Base-by-base conservation (phyloP, 2,888 invertebrate genomes). In the Pyrrhia umbra region DNA sequence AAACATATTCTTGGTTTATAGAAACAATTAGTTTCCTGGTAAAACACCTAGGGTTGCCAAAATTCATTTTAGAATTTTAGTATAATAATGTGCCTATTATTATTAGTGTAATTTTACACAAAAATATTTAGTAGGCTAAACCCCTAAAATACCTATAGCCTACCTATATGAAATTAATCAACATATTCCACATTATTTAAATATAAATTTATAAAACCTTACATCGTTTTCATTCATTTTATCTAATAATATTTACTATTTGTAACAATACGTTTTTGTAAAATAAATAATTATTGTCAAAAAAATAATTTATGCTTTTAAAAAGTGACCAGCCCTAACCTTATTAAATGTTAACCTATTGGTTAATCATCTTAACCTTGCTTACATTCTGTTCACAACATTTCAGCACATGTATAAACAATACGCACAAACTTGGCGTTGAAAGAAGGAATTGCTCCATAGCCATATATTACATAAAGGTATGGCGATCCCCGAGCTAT, bases 1-100 rank as follows among this genome's bases (percentile, higher is more conserved):
- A 86, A 87, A 87, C 84, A 82, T 67, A 52, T 47, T 65, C 45
- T 27, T 68, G 71, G 81, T 74, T 82, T 82, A 76, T 79, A 81
- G 64, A 79, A 82, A 79, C 79, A 76, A 70, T 58, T 49, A 47
- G 54, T 51, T 78, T 78, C 74, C 52, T 39, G 62, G 76, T 70
- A 75, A 42, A 23, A 18, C 25, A 46, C 50, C n/a, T n/a, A 34
- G 34, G 34, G 34, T 9, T 34, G 34, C 34, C 30, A n/a, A 34
- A 34, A n/a, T n/a, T 4, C 1, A n/a, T 1, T 1, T 34, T 34
- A 30, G 10, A 2, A 30, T n/a, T n/a, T n/a, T n/a, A n/a, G n/a
- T n/a, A n/a, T n/a, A n/a, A n/a, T n/a, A n/a, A n/a, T n/a, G n/a
- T n/a, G n/a, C n/a, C n/a, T n/a, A n/a, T n/a, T n/a, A n/a, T n/a